Base-by-base conservation (phyloP, 2,888 invertebrate species). In the Agrochola lota region DNA sequence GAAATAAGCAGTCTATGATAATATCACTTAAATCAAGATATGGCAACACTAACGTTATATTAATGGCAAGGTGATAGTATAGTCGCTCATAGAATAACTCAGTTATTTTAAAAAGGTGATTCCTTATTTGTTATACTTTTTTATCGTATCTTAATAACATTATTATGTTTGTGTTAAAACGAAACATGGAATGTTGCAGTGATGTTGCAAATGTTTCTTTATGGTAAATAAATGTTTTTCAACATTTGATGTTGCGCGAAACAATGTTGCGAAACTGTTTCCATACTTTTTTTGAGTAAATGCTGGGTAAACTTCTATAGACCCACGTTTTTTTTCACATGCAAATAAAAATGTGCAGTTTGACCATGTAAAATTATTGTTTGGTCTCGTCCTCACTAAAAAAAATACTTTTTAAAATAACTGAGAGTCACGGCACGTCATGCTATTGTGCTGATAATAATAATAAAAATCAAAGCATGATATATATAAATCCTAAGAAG, bases 1-100 rank as follows among this genome's bases (percentile, higher is more conserved):
- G 88, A 91, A 89, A 89, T 86, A 94, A 93, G 92, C 95, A 94
- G 95, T 94, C 94, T 93, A 93, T 93, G 80, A 80, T 88, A 91
- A 90, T 93, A 94, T 94, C 92, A 93, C 93, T 93, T 92, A 93
- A 88, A 89, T 86, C 69, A 87, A 86, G 90, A 92, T 92, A 92
- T 92, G 93, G 92, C 91, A 89, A 90, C 83, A 89, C 85, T 88
- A 74, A 78, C 57, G 67, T 84, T 82, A 82, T 78, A 68, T 43
- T 57, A 83, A 84, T 86, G 84, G 84, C 84, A 84, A 86, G 89
- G 85, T 81, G 79, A 87, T 77, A 75, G 77, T 78, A 74, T 75
- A 86, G 85, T 84, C 77, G 80, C 60, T 72, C 57, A 49, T 60
- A 20, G 15, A 35, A 57, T 59, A 49, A 43, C 2, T 55, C 26